Evolutionary conservation across 2,113 vertebrate genomes (phyloP).

Genomic region (Ageneiosus marmoratus): DNA sequence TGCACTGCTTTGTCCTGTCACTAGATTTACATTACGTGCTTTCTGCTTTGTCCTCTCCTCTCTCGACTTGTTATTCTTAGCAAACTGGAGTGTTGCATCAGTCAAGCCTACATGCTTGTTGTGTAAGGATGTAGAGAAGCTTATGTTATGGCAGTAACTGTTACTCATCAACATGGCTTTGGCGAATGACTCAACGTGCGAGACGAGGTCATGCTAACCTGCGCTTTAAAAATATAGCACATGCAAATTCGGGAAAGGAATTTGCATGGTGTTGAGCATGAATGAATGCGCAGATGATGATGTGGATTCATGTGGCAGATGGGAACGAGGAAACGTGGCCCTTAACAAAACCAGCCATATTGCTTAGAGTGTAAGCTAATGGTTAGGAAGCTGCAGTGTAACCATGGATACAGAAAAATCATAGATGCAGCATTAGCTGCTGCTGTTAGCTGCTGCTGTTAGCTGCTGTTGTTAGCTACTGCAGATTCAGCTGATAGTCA

Average conservation of each 20-base stretch:
- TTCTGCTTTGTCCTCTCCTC: background rate
- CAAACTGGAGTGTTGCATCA: slow-evolving; percentile 40
- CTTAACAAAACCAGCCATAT: background rate
- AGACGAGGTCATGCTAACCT: slow-evolving; percentile 47
- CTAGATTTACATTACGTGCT: background rate
- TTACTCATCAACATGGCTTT: slow-evolving; percentile 47
- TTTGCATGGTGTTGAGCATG: slow-evolving; percentile 35
- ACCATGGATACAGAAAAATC: slow-evolving; percentile 17
- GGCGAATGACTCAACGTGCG: slow-evolving; percentile 49
- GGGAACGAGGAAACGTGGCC: background rate
- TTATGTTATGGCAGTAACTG: slow-evolving; percentile 44
- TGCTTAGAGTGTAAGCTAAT: background rate
- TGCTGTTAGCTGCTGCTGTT: slow-evolving; percentile 7
- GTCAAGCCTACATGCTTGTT: slow-evolving; percentile 46
- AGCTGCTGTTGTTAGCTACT: slow-evolving; percentile 15
- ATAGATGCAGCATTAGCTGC: background rate
- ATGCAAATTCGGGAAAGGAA: slow-evolving; percentile 38
- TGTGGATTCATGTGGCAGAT: background rate
- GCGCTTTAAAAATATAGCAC: slow-evolving; percentile 32
- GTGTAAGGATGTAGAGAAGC: slow-evolving; percentile 37
- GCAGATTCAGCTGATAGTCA: background rate
- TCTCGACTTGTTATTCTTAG: slow-evolving; percentile 21
- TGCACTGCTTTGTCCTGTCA: slow-evolving; percentile 10
- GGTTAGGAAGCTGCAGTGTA: slow-evolving; percentile 17
- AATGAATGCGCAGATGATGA: slow-evolving; percentile 19